A percentile compares a stretch with the other conserved stretches of the same genome.
Conservation (phyloP, 2,888 invertebrate genomes). For the Diarsia dahlii region DNA sequence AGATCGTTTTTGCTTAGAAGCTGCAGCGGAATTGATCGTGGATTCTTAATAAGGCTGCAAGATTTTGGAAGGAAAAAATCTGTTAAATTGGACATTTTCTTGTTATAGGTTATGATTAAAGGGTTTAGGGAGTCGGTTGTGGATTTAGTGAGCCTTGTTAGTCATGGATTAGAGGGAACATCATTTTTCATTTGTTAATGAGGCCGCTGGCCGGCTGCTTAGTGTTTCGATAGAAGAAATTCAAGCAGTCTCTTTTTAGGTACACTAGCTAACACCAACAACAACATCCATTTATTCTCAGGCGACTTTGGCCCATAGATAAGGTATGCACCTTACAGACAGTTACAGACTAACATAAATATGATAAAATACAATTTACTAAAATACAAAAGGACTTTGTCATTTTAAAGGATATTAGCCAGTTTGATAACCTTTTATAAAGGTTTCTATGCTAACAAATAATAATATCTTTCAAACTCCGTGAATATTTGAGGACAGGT, state of each 20-base stretch:
- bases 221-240: background rate
- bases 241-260: background rate
- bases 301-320: no score
- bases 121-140: slow-evolving; percentile 12
- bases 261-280: no score
- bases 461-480: no score
- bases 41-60: slow-evolving; percentile 49
- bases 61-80: slow-evolving; percentile 49
- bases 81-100: slow-evolving; percentile 59
- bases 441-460: no score
- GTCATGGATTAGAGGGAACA: slow-evolving; percentile 1
- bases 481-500: no score
- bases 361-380: no score
- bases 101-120: slow-evolving; percentile 47
- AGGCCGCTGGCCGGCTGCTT: background rate
- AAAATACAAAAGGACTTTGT: no score
- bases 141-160: slow-evolving; percentile 24
- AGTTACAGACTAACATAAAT: no score
- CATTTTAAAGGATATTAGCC: no score
- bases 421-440: no score
- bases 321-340: no score
- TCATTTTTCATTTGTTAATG: slow-evolving; percentile 40
- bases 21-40: slow-evolving; percentile 63
- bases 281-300: no score
- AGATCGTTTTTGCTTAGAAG: slow-evolving; percentile 65